Evolutionary conservation across 2,797 vertebrate genomes (phyloP).

Genomic region (Phrynocephalus vlangalii): DNA sequence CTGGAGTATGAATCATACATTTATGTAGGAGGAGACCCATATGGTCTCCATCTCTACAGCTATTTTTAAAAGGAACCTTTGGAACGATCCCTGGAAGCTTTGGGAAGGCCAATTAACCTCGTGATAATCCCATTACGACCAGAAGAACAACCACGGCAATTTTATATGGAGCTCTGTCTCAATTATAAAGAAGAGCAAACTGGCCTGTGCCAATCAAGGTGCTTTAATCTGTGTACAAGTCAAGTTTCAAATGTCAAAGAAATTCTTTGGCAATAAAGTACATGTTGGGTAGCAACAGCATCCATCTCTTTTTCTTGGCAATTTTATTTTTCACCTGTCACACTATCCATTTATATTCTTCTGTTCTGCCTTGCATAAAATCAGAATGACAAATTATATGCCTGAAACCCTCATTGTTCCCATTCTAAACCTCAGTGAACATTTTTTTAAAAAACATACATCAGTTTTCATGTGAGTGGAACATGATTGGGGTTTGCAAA

Average conservation of each 20-base stretch:
- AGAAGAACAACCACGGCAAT: neutral
- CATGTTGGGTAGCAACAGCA: constrained; percentile 63
- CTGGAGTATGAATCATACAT: neutral
- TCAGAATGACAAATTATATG: constrained; percentile 70
- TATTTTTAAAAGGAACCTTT: neutral
- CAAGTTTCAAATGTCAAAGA: constrained; percentile 69
- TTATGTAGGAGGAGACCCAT: neutral
- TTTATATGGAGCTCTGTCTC: constrained; percentile 26
- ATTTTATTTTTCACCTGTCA: constrained; percentile 75
- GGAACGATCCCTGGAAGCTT: neutral
- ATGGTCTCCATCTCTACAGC: neutral
- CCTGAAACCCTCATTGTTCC: constrained; percentile 69
- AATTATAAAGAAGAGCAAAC: neutral
- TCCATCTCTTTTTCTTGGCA: constrained; percentile 60
- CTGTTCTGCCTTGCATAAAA: constrained; percentile 73
- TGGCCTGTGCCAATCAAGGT: constrained; percentile 54
- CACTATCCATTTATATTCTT: constrained; percentile 73
- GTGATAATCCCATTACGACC: constrained; percentile 29
- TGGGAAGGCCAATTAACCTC: constrained; percentile 10
- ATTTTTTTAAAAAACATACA: constrained; percentile 54
- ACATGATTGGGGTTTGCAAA: constrained; percentile 66
- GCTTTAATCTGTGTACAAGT: constrained; percentile 59
- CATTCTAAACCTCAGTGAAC: constrained; percentile 62
- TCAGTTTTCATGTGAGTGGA: constrained; percentile 61
- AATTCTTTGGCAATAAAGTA: constrained; percentile 67